Evolutionary conservation across 1,140 invertebrate species (phyloP).

Genomic region (Scaptomyza pallida): DNA sequence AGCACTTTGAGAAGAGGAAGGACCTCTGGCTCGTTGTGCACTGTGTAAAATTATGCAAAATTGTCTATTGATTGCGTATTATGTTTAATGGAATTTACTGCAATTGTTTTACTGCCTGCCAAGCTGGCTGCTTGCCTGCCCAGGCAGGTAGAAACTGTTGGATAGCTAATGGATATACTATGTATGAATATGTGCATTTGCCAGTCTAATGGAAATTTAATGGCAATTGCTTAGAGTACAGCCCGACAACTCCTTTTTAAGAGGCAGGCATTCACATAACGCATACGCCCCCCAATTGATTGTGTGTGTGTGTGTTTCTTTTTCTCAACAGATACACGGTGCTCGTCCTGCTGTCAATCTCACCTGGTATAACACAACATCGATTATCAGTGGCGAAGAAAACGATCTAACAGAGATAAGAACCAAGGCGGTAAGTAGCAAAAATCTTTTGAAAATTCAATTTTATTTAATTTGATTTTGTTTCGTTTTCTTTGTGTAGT

Average conservation of each 20-base stretch:
- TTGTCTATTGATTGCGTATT: slow-evolving; percentile 69
- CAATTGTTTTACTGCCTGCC: slow-evolving; percentile 55
- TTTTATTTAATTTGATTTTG: not conserved
- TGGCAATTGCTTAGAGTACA: slow-evolving; percentile 31
- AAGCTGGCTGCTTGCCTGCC: slow-evolving; percentile 5
- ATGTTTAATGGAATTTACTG: slow-evolving; percentile 70
- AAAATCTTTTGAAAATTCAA: not conserved
- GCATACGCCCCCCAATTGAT: slow-evolving; percentile 26
- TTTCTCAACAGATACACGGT: slow-evolving; percentile 86
- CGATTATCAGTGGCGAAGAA: slow-evolving; percentile 85
- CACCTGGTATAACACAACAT: slow-evolving; percentile 92
- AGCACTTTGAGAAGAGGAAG: slow-evolving; percentile 44
- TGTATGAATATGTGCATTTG: slow-evolving; percentile 43
- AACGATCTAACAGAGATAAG: slow-evolving; percentile 72
- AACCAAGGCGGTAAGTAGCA: slow-evolving; percentile 70
- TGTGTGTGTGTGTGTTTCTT: slow-evolving; percentile 15
- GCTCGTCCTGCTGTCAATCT: slow-evolving; percentile 92
- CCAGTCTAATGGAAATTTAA: slow-evolving; percentile 61
- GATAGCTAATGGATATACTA: slow-evolving; percentile 36
- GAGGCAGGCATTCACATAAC: not conserved
- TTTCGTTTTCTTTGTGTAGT: slow-evolving; percentile 46
- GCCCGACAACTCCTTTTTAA: too few relatives aligned
- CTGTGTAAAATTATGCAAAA: slow-evolving; percentile 64
- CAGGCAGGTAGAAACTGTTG: slow-evolving; percentile 22
- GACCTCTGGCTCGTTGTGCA: slow-evolving; percentile 38